These are phyloP conservation scores for Sphaeramia orbicularis DNA, from an alignment of 2,797 vertebrate genomes.

Conservation along the genomic window DNA sequence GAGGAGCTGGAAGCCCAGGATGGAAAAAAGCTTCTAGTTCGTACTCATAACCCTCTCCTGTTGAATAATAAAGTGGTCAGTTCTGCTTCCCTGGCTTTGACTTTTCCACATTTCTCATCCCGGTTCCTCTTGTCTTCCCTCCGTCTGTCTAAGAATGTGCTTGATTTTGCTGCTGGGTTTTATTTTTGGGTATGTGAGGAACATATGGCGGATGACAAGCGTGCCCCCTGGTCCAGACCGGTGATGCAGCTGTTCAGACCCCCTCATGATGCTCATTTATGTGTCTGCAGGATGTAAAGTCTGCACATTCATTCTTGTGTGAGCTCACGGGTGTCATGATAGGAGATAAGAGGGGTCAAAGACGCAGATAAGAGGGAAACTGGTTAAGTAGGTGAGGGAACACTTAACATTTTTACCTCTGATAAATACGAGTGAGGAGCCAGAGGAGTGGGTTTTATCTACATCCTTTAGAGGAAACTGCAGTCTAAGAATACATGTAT, in stretches of 20 bases:
- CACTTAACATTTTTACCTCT: constrained; percentile 50
- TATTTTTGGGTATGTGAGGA: constrained; percentile 77
- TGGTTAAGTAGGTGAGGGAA: constrained; percentile 46
- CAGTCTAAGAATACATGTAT: constrained; percentile 48
- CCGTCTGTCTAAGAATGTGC: constrained; percentile 63
- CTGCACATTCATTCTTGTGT: constrained; percentile 18
- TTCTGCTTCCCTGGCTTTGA: background rate
- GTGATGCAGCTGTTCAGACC: constrained; percentile 79
- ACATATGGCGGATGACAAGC: constrained; percentile 78
- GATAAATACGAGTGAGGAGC: constrained; percentile 40
- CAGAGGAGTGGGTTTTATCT: constrained; percentile 32
- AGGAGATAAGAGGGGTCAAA: constrained; percentile 42
- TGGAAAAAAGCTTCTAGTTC: constrained; percentile 77
- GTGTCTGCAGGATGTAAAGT: constrained; percentile 14
- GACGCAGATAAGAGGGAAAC: constrained; percentile 47
- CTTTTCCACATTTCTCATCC: constrained; percentile 8
- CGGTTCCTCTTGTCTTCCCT: constrained; percentile 24
- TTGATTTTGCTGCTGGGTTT: constrained; percentile 59
- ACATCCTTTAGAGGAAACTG: constrained; percentile 45
- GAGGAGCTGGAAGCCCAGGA: constrained; percentile 71
- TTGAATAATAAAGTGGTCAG: background rate
- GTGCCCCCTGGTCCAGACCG: constrained; percentile 56
- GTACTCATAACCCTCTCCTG: constrained; percentile 12
- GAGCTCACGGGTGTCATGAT: constrained; percentile 7
- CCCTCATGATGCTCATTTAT: constrained; percentile 58